Evolutionary conservation across 2,888 invertebrate species (phyloP), one percentile per base, ranked within the genome.

Genomic region (Masnerella sp.): DNA sequence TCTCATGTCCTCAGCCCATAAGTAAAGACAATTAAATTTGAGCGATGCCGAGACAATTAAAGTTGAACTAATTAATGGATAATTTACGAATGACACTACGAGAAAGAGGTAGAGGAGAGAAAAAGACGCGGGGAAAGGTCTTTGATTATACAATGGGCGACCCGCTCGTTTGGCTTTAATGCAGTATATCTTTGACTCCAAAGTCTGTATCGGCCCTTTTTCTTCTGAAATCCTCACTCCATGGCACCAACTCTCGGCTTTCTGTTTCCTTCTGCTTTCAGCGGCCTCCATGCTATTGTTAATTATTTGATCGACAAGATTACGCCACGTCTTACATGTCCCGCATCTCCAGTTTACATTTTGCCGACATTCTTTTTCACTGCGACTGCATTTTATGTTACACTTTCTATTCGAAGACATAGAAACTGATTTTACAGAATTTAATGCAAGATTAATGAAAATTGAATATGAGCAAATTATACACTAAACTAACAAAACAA

Each of bases 291-390:
- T 76, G 83, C 85, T 83, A 86, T 87, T 86, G 85, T 86, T 87
- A 87, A 87, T 87, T 85, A 86, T 87, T 86, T 86, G 87, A 87
- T 86, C 85, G 84, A 87, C 86, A 87, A 87, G 87, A 87, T 87
- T 85, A 86, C 84, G 82, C 80, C 82, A 82, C 85, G 83, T 87
- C 84, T 82, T 84, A 86, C 86, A 86, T 86, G 83, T 82, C 80
- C 82, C 80, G 80, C 80, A 77, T 83, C 82, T 80, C 79, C 49
- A 49, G 45, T 51, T 62, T 49, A 62, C 61, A 47, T 75, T 70
- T 64, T 52, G 49, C 67, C 52, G 74, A 43, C 62, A 42, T 43
- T 62, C 59, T 58, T 72, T 75, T 61, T 74, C 67, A 43, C 38
- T 49, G 25, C 28, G n/a, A n/a, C 14, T 51, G 47, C 12, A 47